Base-by-base conservation (phyloP, 1,140 invertebrate genomes). In the Achroia grisella region DNA sequence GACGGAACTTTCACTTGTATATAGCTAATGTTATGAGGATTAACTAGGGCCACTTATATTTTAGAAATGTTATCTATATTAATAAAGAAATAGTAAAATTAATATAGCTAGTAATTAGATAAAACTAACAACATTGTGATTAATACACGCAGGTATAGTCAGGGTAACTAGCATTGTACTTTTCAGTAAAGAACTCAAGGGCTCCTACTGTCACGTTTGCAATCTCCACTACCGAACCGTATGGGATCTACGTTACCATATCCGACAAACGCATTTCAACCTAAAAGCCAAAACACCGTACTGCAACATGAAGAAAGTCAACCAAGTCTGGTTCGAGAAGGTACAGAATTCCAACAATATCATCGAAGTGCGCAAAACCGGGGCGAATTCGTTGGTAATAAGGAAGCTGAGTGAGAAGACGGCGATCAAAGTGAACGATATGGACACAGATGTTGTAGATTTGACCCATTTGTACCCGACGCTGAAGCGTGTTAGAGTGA, bases 311-410 rank as follows among this genome's bases (percentile, higher is more conserved):
- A 65, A 65, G 39, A 52, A 63, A 27, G 44, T 76, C 2, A 64
- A 75, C 36, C 60, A 73, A 12, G 51, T 66, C 0, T 80, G 76
- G 76, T 62, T 64, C n/a, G 76, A 80, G 14, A 65, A 52, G 28
- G 71, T 77, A 0, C 11, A 47, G 10, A 71, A 80, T 39, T 52
- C 58, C 0, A 56, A 73, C 0, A 41, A 34, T 1, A 15, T 77
- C 0, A 50, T 73, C 0, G 56, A 77, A 58, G 73, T 80, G 0
- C 71, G 47, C n/a, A 80, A 73, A 29, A 41, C 48, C 6, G 52
- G 46, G 0, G 27, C 30, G 0, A 75, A 69, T 15, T 48, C 50
- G 0, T 37, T 75, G 5, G 27, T 70, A 0, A 54, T 79, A 48
- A 39, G 56, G 12, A 62, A 52, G 52, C 17, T 56, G 4, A 31